phyloP scores from a whole-genome alignment of 53 echinoderm and acorn worm genomes.

The Zoroaster sp. region DNA sequence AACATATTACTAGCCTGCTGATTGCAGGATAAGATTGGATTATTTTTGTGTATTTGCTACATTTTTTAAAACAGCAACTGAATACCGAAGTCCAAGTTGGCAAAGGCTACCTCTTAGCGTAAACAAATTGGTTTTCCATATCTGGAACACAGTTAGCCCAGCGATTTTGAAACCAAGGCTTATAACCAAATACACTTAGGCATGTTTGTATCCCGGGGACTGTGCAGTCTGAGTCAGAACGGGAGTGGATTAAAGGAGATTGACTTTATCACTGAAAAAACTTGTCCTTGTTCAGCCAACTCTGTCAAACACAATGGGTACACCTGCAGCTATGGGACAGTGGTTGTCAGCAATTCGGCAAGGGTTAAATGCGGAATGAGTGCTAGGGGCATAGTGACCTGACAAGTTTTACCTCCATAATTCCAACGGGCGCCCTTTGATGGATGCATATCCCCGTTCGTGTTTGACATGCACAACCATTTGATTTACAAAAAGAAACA shows the following conservation, averaged over 20 bases:
- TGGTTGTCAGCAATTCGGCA: no score
- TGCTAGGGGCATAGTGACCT: background rate
- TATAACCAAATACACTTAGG: background rate
- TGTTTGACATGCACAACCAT: background rate
- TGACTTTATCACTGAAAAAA: background rate
- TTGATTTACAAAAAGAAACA: no score
- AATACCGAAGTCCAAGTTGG: background rate
- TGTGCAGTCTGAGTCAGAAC: background rate
- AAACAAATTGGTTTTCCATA: background rate
- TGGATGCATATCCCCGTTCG: background rate
- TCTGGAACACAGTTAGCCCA: background rate
- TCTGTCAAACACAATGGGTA: background rate
- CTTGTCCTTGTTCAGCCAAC: background rate
- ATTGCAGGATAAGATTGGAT: background rate
- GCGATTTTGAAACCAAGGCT: background rate
- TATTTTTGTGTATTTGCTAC: conserved; percentile 13
- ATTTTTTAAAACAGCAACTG: background rate
- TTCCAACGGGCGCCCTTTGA: background rate
- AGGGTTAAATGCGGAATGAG: background rate
- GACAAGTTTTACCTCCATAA: background rate
- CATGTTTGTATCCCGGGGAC: background rate
- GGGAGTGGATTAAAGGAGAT: background rate
- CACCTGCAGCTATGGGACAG: background rate
- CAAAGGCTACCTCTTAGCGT: background rate
- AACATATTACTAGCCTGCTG: background rate